These are phyloP conservation scores for Gasterosteus aculeatus DNA, from an alignment of 2,113 vertebrate species.

Conservation along the genomic window DNA sequence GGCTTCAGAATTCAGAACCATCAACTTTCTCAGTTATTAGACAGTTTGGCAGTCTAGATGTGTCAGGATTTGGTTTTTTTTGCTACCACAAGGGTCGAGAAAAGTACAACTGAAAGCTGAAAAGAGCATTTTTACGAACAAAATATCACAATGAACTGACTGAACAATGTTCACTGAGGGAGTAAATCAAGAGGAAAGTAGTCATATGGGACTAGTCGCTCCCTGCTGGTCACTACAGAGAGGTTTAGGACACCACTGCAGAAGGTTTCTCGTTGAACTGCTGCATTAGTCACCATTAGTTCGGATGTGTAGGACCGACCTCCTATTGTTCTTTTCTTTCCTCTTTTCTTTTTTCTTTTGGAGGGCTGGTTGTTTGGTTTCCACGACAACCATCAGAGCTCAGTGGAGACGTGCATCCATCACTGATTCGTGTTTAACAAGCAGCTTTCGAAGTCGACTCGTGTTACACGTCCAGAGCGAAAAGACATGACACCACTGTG, in stretches of 20 bases:
- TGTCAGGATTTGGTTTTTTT: too few relatives aligned
- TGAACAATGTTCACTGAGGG: not conserved
- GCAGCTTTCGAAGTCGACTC: conserved; percentile 13
- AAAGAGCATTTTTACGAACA: too few relatives aligned
- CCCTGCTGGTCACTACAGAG: too few relatives aligned
- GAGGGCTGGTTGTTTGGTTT: conserved; percentile 28
- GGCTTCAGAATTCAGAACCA: not conserved
- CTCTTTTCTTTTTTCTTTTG: not conserved
- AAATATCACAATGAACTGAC: too few relatives aligned
- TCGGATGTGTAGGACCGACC: not conserved
- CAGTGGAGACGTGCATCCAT: not conserved
- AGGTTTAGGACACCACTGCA: too few relatives aligned
- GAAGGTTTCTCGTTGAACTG: too few relatives aligned
- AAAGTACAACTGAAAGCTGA: too few relatives aligned
- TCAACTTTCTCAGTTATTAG: not conserved
- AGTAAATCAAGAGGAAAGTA: too few relatives aligned
- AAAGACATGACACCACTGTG: conserved; percentile 30
- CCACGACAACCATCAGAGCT: conserved; percentile 11
- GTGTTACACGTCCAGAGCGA: conserved; percentile 25
- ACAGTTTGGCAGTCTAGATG: too few relatives aligned
- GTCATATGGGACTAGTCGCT: not conserved
- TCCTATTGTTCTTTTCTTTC: not conserved
- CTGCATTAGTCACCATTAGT: too few relatives aligned
- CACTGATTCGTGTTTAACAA: not conserved
- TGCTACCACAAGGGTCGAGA: too few relatives aligned